Evolutionary conservation across 1,140 invertebrate genomes (phyloP).

Genomic region (Trichonephila clavipes): DNA sequence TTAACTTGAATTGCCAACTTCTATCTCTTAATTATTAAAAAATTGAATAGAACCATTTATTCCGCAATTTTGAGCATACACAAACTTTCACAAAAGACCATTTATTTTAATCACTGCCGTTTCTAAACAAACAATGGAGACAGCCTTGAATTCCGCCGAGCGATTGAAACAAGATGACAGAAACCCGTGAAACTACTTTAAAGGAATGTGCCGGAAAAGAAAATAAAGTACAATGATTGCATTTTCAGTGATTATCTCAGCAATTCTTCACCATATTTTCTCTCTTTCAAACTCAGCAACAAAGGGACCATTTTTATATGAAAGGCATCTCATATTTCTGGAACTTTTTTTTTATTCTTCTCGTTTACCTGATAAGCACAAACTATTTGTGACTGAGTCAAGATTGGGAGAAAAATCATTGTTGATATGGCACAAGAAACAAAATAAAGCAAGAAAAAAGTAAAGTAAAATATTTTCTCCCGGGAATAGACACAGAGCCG

Average conservation of each 20-base stretch:
- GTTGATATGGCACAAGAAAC: not conserved
- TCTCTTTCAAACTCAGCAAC: not conserved
- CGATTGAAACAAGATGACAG: not conserved
- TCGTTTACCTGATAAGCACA: not conserved
- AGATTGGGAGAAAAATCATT: not conserved
- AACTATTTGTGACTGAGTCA: not conserved
- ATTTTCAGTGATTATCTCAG: slow-evolving; percentile 25
- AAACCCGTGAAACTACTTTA: not conserved
- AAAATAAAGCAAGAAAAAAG: not conserved
- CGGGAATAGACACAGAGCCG: not conserved
- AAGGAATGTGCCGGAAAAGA: not conserved
- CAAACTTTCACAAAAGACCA: not conserved
- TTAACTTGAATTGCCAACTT: too few relatives aligned
- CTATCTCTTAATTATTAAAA: not conserved
- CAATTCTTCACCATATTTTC: slow-evolving; percentile 12
- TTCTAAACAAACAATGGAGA: not conserved
- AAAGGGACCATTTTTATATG: slow-evolving; percentile 9
- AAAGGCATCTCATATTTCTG: slow-evolving; percentile 16
- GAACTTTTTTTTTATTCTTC: not conserved
- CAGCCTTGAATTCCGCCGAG: not conserved
- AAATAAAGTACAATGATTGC: not conserved
- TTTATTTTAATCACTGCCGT: not conserved
- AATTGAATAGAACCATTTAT: not conserved
- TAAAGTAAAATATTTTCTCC: not conserved
- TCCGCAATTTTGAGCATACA: not conserved